Evolutionary conservation across 2,113 vertebrate species (phyloP).

Genomic region (Coregonus clupeaformis): DNA sequence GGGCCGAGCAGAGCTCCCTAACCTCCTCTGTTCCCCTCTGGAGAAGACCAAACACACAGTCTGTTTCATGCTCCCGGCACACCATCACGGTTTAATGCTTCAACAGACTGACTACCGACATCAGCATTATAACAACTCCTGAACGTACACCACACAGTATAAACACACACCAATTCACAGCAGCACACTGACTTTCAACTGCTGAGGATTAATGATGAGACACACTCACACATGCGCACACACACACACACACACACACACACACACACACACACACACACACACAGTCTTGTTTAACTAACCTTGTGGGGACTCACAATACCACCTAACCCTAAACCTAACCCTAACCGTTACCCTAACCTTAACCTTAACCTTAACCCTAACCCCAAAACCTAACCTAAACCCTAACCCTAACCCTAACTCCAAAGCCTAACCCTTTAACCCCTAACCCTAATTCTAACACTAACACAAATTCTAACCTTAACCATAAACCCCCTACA

Average conservation of each 20-base stretch:
- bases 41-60: constrained; percentile 67
- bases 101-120: constrained; percentile 67
- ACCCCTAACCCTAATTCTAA: no score
- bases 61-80: constrained; percentile 67
- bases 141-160: constrained; percentile 43
- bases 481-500: no score
- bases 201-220: background rate
- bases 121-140: constrained; percentile 66
- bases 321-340: no score
- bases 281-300: no score
- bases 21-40: constrained; percentile 17
- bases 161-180: constrained; percentile 18
- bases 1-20: constrained; percentile 32
- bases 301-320: no score
- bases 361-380: no score
- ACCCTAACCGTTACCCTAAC: no score
- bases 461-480: no score
- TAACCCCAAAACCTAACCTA: no score
- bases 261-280: constrained; percentile 6
- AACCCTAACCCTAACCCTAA: no score
- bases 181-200: background rate
- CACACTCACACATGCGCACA: background rate
- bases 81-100: constrained; percentile 70
- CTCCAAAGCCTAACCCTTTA: no score
- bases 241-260: constrained; percentile 44